These are phyloP conservation scores for Adrianichthys oophorus DNA, from an alignment of 2,797 vertebrate genomes.

Conservation along the genomic window DNA sequence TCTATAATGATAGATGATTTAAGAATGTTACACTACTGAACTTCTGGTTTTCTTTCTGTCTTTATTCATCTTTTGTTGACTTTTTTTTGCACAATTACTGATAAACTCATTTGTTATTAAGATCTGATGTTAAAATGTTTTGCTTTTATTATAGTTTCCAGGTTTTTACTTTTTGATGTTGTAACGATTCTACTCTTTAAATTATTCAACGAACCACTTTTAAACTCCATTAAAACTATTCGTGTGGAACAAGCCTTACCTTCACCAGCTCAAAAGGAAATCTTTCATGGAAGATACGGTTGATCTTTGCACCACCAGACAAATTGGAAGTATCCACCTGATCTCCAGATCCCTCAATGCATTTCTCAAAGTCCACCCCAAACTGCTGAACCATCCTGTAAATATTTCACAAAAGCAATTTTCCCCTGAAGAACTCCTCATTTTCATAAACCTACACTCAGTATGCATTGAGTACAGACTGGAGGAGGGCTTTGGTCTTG, in stretches of 20 bases:
- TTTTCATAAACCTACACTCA: not conserved
- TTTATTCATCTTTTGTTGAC: no score
- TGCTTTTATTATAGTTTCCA: no score
- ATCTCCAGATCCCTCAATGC: conserved; percentile 94
- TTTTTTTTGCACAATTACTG: no score
- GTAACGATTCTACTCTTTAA: no score
- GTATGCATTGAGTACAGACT: conserved; percentile 66
- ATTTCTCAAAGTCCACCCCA: conserved; percentile 95
- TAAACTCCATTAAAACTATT: no score
- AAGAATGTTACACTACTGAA: not conserved
- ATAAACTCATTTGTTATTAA: no score
- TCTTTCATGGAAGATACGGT: conserved; percentile 93
- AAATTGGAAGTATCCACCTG: conserved; percentile 94
- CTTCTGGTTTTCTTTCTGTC: no score
- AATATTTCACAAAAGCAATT: not conserved
- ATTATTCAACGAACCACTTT: no score
- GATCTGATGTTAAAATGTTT: no score
- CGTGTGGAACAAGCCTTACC: conserved; percentile 63
- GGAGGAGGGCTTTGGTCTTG: conserved; percentile 94
- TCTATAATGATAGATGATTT: conserved; percentile 70
- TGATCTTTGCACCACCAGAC: conserved; percentile 92
- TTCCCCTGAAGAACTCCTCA: no score
- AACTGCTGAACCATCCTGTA: conserved; percentile 97
- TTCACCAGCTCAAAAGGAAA: conserved; percentile 94
- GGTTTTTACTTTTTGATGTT: no score